Base-by-base conservation (phyloP, 2,888 invertebrate species). In the Parnassius apollo region DNA sequence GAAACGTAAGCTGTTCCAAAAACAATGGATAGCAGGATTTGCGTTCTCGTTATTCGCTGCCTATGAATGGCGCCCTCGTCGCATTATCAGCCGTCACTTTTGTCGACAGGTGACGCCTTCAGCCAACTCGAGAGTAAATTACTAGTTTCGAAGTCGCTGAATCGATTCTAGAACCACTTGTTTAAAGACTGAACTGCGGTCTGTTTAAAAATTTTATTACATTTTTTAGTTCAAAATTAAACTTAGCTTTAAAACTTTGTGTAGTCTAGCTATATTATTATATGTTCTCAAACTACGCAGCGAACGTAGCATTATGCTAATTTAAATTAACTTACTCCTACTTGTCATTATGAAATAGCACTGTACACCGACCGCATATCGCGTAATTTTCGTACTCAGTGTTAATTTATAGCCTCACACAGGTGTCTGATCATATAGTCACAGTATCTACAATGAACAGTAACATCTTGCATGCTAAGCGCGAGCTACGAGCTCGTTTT, bases 41-140 rank as follows among this genome's bases (percentile, higher is more conserved):
- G 75, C 77, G 73, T 79, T 75, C 76, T 85, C 82, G 76, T 84
- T 79, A 81, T 78, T 78, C 76, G 80, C 71, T 84, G 85, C 84
- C 80, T 86, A 77, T 83, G 85, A 89, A 90, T 87, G 79, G 85
- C 83, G 83, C 80, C 80, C 85, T 85, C 85, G 81, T 89, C 88
- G 87, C 82, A 88, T 91, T 91, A 90, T 89, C 87, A 86, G 83
- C 85, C 87, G 86, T 90, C 90, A 90, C 85, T 86, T 87, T 77
- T 79, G 78, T 76, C 88, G 91, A 90, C 91, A 91, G 91, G 91
- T 91, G 90, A 91, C 91, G 88, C 88, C 88, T 88, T 88, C 91
- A 91, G 89, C 88, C 85, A 86, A 86, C 88, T 90, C 85, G 86
- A 88, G 85, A 89, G 90, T 88, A 90, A 91, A 91, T 91, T 91